phyloP scores from a whole-genome alignment of 2,113 vertebrate species.

The Vidua chalybeata region DNA sequence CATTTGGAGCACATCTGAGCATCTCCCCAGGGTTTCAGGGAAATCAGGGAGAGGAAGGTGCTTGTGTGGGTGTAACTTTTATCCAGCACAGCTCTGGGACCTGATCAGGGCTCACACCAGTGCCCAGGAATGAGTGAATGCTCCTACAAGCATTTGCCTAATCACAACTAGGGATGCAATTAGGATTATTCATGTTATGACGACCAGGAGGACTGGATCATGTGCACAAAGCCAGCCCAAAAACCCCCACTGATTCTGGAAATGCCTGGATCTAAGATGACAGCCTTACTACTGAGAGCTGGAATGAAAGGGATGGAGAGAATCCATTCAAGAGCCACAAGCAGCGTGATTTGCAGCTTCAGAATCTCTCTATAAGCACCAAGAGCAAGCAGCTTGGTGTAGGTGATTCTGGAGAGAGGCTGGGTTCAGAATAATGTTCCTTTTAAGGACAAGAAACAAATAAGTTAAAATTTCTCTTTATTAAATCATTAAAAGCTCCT shows the following conservation, averaged over 20 bases:
- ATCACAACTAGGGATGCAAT: background rate
- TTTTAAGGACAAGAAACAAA: slow-evolving; percentile 58
- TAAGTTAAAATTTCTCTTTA: background rate
- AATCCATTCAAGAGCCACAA: background rate
- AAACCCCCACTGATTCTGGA: background rate
- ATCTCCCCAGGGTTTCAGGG: background rate
- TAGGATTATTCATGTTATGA: background rate
- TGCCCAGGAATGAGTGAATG: background rate
- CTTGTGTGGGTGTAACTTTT: background rate
- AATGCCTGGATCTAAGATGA: background rate
- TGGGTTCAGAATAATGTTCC: slow-evolving; percentile 77
- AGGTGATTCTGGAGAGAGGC: slow-evolving; percentile 80
- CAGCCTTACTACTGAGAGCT: background rate
- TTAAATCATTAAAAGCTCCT: slow-evolving; percentile 31
- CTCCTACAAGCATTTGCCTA: background rate
- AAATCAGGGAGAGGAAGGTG: background rate
- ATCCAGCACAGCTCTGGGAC: background rate
- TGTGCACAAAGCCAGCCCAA: background rate
- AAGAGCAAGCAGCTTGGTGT: slow-evolving; percentile 74
- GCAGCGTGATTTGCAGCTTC: slow-evolving; percentile 77
- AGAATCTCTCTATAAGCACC: slow-evolving; percentile 76
- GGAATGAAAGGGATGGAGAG: background rate
- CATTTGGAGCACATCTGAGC: background rate
- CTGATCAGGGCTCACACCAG: background rate
- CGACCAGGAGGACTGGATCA: background rate